Evolutionary conservation across 1,140 invertebrate species (phyloP).

Genomic region (Drosophila bifasciata): DNA sequence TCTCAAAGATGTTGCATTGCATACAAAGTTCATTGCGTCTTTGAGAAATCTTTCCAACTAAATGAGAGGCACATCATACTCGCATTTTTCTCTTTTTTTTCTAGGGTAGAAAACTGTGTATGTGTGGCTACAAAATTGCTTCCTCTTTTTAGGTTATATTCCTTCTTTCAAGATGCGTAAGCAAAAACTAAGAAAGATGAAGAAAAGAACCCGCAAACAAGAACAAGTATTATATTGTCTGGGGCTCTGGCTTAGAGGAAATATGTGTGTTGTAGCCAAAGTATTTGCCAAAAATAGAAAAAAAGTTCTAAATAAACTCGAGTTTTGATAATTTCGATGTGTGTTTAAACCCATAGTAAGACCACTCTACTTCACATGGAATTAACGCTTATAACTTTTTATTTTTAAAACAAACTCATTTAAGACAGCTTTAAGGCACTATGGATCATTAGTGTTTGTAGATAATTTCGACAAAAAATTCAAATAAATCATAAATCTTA

Average conservation of each 20-base stretch:
- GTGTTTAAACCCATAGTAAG: too few relatives aligned
- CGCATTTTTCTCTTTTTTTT: not conserved
- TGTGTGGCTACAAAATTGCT: slow-evolving; percentile 32
- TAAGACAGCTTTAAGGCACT: too few relatives aligned
- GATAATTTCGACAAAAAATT: too few relatives aligned
- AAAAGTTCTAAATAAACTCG: slow-evolving; percentile 24
- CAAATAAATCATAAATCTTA: too few relatives aligned
- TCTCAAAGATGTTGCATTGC: not conserved
- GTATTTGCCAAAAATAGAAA: slow-evolving; percentile 43
- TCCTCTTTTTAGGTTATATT: slow-evolving; percentile 2
- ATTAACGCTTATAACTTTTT: too few relatives aligned
- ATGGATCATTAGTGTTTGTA: too few relatives aligned
- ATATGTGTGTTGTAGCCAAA: slow-evolving; percentile 13
- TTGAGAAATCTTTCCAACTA: too few relatives aligned
- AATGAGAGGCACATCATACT: too few relatives aligned
- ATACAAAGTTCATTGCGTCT: not conserved
- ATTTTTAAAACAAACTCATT: too few relatives aligned
- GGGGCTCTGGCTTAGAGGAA: slow-evolving; percentile 22
- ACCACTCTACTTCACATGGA: too few relatives aligned
- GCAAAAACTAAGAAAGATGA: slow-evolving; percentile 17
- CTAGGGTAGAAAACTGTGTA: not conserved
- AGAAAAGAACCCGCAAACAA: slow-evolving; percentile 13
- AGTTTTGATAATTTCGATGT: slow-evolving; percentile 1
- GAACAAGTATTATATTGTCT: slow-evolving; percentile 24
- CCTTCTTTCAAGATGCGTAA: slow-evolving; percentile 15